These are phyloP conservation scores for Albula glossodonta DNA, from an alignment of 2,113 vertebrate genomes.

Conservation along the genomic window DNA sequence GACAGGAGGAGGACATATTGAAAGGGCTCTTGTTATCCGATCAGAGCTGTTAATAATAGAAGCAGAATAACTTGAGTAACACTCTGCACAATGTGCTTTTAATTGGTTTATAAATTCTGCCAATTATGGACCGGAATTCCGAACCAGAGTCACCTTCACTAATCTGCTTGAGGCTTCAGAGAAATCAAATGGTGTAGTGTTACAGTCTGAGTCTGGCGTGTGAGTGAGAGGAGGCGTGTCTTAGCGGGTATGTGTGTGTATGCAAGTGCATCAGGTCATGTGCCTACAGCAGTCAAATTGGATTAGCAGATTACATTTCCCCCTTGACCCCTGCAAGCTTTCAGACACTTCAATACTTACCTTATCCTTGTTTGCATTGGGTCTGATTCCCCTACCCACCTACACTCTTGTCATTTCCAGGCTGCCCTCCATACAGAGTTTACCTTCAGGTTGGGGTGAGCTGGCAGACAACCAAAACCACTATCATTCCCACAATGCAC, in stretches of 20 bases:
- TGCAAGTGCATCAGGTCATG: constrained; percentile 61
- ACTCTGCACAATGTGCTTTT: constrained; percentile 61
- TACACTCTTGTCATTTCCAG: background rate
- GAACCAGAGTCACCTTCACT: constrained; percentile 67
- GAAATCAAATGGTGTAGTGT: constrained; percentile 56
- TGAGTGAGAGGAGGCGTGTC: constrained; percentile 32
- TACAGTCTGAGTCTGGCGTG: constrained; percentile 51
- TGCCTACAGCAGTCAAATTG: constrained; percentile 68
- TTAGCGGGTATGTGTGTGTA: constrained; percentile 17
- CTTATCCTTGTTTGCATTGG: constrained; percentile 50
- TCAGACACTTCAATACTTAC: constrained; percentile 55
- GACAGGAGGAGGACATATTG: constrained; percentile 39
- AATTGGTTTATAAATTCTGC: constrained; percentile 71
- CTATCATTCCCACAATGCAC: constrained; percentile 3
- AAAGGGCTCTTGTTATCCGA: constrained; percentile 55
- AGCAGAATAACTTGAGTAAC: constrained; percentile 48
- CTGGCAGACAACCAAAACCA: background rate
- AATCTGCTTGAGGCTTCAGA: constrained; percentile 63
- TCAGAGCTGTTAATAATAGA: constrained; percentile 67
- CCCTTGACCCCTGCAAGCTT: constrained; percentile 61
- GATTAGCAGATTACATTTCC: constrained; percentile 75
- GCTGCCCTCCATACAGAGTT: constrained; percentile 17
- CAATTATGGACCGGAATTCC: constrained; percentile 67
- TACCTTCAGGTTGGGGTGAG: constrained; percentile 43
- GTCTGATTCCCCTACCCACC: constrained; percentile 15